phyloP scores from a whole-genome alignment of 2,888 invertebrate genomes.

The Eupithecia exiguata region DNA sequence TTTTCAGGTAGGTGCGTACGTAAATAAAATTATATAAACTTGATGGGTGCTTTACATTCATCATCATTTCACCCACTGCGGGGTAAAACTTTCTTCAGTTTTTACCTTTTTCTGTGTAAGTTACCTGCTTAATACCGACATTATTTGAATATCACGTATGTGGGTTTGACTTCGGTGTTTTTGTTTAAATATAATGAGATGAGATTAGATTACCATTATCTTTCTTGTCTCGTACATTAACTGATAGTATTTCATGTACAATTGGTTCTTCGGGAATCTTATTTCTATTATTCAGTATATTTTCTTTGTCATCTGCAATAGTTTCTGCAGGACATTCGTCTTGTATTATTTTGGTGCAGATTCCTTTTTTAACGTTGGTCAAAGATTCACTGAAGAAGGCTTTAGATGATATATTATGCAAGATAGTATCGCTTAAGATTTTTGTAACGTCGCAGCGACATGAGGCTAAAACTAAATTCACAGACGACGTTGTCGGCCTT shows the following conservation, averaged over 20 bases:
- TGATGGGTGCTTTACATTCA: not conserved
- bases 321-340: constrained; percentile 8
- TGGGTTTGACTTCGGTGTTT: not conserved
- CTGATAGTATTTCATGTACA: not conserved
- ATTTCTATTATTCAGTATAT: constrained; percentile 12
- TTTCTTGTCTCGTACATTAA: not conserved
- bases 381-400: not conserved
- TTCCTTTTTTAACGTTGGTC: not conserved
- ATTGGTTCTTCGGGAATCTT: not conserved
- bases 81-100: not conserved
- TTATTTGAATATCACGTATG: not conserved
- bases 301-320: not conserved
- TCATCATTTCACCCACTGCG: not conserved
- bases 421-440: constrained; percentile 63
- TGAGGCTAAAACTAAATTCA: constrained; percentile 49
- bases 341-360: not conserved
- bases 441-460: constrained; percentile 52
- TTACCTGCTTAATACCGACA: not conserved
- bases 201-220: constrained; percentile 16
- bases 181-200: not conserved
- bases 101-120: not conserved
- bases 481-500: constrained; percentile 50
- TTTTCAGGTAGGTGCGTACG: not conserved
- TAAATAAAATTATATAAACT: not conserved
- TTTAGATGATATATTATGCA: constrained; percentile 48